Percentiles rank a stretch among this genome's conserved stretches.
These are phyloP conservation scores for Drosophila sucinea DNA, from an alignment of 1,140 invertebrate species.

Conservation along the genomic window DNA sequence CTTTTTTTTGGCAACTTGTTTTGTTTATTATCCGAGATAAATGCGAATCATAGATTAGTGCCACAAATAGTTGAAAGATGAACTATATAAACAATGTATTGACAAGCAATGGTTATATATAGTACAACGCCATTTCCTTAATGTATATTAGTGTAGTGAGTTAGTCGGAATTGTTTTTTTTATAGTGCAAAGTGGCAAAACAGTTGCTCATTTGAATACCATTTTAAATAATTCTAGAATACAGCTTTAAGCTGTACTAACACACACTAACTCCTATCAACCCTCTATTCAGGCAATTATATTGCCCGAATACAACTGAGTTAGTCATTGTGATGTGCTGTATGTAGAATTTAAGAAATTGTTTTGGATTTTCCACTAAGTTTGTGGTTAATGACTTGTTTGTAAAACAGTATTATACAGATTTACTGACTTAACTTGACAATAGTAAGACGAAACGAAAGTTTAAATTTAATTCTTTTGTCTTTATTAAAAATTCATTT, in stretches of 20 bases:
- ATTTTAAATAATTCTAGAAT: neutral
- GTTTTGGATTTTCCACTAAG: too few species aligned
- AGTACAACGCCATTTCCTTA: neutral
- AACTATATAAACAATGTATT: constrained; percentile 5
- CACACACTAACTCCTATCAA: neutral
- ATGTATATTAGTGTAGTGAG: too few species aligned
- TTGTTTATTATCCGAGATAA: constrained; percentile 59
- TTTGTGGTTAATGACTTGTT: too few species aligned
- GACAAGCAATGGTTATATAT: constrained; percentile 2
- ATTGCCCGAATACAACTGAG: too few species aligned
- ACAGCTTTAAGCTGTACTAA: neutral
- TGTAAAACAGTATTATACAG: too few species aligned
- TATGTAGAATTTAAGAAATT: too few species aligned
- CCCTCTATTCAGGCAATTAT: too few species aligned
- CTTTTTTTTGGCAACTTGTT: constrained; percentile 45
- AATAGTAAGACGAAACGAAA: too few species aligned
- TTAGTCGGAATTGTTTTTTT: neutral
- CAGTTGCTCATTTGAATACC: neutral
- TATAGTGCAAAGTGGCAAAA: neutral
- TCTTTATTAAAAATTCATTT: too few species aligned
- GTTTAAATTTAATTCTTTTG: too few species aligned
- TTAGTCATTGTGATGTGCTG: too few species aligned
- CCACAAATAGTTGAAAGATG: constrained; percentile 36
- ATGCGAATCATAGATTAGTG: constrained; percentile 38
- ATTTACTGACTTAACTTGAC: too few species aligned